These are phyloP conservation scores for Pantelozetes paolii DNA, from an alignment of 2,888 invertebrate species.

Conservation along the genomic window DNA sequence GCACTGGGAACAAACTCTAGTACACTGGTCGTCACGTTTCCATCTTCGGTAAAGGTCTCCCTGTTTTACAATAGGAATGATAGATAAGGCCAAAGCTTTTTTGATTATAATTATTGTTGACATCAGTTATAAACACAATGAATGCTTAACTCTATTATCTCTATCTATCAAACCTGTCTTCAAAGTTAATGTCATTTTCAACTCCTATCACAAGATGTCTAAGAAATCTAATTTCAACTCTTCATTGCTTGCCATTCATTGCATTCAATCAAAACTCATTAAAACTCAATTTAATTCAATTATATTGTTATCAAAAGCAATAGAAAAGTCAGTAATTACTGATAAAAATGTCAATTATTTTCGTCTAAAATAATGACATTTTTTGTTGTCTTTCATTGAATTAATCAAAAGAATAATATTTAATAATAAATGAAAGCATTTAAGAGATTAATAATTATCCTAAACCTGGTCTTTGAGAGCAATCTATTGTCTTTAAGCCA, in stretches of 20 bases:
- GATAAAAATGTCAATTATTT: too few relatives aligned
- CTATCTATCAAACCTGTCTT: slow-evolving; percentile 26
- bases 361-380: too few relatives aligned
- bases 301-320: too few relatives aligned
- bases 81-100: background rate
- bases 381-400: too few relatives aligned
- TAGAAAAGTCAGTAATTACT: too few relatives aligned
- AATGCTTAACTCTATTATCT: slow-evolving; percentile 28
- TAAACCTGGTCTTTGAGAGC: slow-evolving; percentile 20
- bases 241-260: too few relatives aligned
- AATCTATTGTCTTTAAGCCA: slow-evolving; percentile 35
- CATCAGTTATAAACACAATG: background rate
- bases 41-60: slow-evolving; percentile 14
- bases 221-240: too few relatives aligned
- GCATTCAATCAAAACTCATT: too few relatives aligned
- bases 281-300: too few relatives aligned
- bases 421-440: too few relatives aligned
- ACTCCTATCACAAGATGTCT: too few relatives aligned
- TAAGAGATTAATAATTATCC: slow-evolving; percentile 4
- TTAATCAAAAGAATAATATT: too few relatives aligned
- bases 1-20: slow-evolving; percentile 12
- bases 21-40: slow-evolving; percentile 33
- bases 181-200: background rate
- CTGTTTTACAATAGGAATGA: background rate
- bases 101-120: background rate